Base-by-base conservation (phyloP, 2,888 invertebrate species). In the Thecophora atra region DNA sequence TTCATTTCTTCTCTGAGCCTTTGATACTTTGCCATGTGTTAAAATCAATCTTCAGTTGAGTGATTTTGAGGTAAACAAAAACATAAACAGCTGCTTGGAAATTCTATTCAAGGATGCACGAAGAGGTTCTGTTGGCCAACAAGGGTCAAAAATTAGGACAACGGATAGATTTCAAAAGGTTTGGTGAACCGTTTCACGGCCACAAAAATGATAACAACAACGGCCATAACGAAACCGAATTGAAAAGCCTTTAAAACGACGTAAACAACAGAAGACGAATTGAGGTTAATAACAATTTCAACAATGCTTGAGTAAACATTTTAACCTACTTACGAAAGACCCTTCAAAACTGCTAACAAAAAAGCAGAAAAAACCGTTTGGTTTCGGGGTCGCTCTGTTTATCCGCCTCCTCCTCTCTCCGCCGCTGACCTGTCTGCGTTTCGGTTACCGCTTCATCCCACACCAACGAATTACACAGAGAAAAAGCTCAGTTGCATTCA, bases 221-320 rank as follows among this genome's bases (percentile, higher is more conserved):
- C 15, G 13, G 47, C 24, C 21, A 24, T 13, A 64, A 47, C 8
- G n/a, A n/a, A n/a, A 26, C 7, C n/a, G 4, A 15, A 26, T 24
- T n/a, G 3, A 37, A 63, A 65, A 26, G 28, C 5, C 2, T n/a
- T 21, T 19, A n/a, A 30, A n/a, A 64, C n/a, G n/a, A 37, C 30
- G 21, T 19, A 28, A 63, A 52, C 37, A 44, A 58, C 5, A 26
- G 17, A 52, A 44, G 24, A 47, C 64, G 17, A 62, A 78, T 74
- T 78, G 75, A 77, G 78, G 78, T 78, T 78, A 77, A 76, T 77
- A 76, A 70, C 76, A 75, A 76, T 78, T 76, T 74, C 60, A 65
- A 73, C 73, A 72, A 72, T 73, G 75, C 76, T 74, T 75, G 76
- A 78, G 78, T 78, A 76, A 78, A 74, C 78, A 75, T 78, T 78